Base-by-base conservation (phyloP, 2,888 invertebrate genomes). In the Stegophylla sp. region DNA sequence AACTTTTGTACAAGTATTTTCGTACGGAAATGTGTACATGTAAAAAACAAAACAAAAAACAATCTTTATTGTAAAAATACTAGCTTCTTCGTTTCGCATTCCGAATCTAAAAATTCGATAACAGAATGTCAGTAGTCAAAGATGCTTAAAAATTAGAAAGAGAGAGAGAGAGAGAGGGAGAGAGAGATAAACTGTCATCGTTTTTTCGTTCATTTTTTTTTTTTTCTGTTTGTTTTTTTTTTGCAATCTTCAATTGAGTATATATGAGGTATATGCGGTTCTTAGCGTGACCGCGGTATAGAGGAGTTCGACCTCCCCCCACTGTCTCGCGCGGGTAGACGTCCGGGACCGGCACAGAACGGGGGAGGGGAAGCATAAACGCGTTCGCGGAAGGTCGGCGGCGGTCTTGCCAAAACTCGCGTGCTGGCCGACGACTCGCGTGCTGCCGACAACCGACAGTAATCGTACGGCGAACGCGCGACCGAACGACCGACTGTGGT, bases 401-500 rank as follows among this genome's bases (percentile, higher is more conserved):
- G 41, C 45, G 10, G n/a, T n/a, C n/a, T n/a, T n/a, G n/a, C 51
- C 28, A 43, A 76, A 75, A 48, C 34, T 66, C 53, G 41, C 45
- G 23, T 34, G 34, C 34, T 34, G n/a, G 34, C 51, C 28, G 23
- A 76, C 64, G 53, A 79, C 79, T 48, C 34, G 59, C 61, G 67
- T 41, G 77, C 28, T 17, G 41, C 7, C 15, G 13, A 17, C 69
- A 9, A 63, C 48, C 51, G 69, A 51, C 61, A 26, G 61, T 79
- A 79, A 69, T 79, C 69, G 79, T 61, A 71, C 69, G 61, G 71
- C 61, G 69, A 63, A 61, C 71, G 51, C 61, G 69, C 69, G 77
- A 79, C 48, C 77, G 69, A 79, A 61, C 61, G 10, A 51, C 64
- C 61, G 63, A 10, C n/a, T 10, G 43, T 53, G 71, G n/a, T 53